These are phyloP conservation scores for Hemichromis elongatus DNA, from an alignment of 2,113 vertebrate genomes.

Conservation along the genomic window DNA sequence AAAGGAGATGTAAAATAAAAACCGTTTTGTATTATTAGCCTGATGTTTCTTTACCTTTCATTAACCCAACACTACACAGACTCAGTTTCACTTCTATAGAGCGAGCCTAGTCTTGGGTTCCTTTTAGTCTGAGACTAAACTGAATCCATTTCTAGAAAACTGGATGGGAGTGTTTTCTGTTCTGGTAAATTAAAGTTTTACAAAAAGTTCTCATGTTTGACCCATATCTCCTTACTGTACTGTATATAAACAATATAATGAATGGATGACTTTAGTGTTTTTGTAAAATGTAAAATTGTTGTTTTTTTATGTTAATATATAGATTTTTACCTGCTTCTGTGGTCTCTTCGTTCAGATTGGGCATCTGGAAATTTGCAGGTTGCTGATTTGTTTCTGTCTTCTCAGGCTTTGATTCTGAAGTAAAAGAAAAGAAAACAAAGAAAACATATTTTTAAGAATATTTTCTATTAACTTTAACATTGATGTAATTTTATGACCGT, in stretches of 20 bases:
- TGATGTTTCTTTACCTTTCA: neutral
- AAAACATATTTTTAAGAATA: too few relatives aligned
- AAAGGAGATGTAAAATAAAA: neutral
- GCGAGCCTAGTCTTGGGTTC: accelerated
- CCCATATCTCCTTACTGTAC: too few relatives aligned
- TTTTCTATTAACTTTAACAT: too few relatives aligned
- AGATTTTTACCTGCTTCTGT: neutral
- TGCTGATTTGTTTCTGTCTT: accelerated
- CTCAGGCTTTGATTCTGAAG: neutral
- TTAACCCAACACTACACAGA: neutral
- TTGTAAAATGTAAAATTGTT: too few relatives aligned
- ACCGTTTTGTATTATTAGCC: neutral
- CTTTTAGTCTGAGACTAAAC: accelerated
- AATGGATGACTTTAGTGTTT: too few relatives aligned
- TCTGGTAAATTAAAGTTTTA: accelerated
- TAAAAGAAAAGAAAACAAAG: neutral
- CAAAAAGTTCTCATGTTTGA: too few relatives aligned
- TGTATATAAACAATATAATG: too few relatives aligned
- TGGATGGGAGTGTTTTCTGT: neutral
- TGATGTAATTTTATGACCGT: too few relatives aligned
- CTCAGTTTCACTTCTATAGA: neutral
- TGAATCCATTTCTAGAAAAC: accelerated
- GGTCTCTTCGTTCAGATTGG: accelerated
- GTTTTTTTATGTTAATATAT: too few relatives aligned
- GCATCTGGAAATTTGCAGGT: neutral